Percentiles rank a stretch among this genome's conserved stretches.
phyloP scores from a whole-genome alignment of 30 jellyfish, hydroid and myxozoan species.

The Rhopilema esculentum region DNA sequence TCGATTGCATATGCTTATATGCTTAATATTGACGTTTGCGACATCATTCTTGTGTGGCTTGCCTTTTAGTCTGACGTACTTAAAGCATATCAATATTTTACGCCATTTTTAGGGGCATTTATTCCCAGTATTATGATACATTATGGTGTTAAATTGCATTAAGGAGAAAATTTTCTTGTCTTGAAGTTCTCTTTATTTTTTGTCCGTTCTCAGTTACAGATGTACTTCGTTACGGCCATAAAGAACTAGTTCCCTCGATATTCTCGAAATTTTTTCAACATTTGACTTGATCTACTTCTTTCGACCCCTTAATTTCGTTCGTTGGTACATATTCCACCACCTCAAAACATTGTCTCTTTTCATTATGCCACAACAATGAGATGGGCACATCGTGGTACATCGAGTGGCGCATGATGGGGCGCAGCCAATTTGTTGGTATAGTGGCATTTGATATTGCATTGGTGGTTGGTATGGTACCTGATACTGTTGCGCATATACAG shows the following conservation, averaged over 20 bases:
- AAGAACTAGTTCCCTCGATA: neutral
- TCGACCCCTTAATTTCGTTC: conserved; percentile 22
- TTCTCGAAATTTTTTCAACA: neutral
- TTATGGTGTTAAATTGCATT: too few relatives aligned
- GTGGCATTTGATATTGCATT: conserved; percentile 41
- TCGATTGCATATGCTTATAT: too few relatives aligned
- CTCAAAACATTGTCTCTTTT: conserved; percentile 72
- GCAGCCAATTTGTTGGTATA: conserved; percentile 48
- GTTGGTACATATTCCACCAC: conserved; percentile 72
- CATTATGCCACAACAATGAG: conserved; percentile 91
- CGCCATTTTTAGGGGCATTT: too few relatives aligned
- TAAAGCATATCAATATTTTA: too few relatives aligned
- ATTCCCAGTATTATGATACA: too few relatives aligned
- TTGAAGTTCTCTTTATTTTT: too few relatives aligned
- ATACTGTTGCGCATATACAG: conserved; percentile 27
- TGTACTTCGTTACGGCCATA: neutral
- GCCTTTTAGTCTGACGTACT: too few relatives aligned
- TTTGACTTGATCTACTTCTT: neutral
- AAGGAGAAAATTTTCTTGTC: too few relatives aligned
- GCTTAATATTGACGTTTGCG: too few relatives aligned
- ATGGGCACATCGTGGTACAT: conserved; percentile 67
- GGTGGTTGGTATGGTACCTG: conserved; percentile 49
- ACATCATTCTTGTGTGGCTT: too few relatives aligned
- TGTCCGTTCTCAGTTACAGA: neutral
- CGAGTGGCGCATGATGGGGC: conserved; percentile 69